These are phyloP conservation scores for Crenuchus spilurus DNA, from an alignment of 2,797 vertebrate genomes.

Conservation along the genomic window DNA sequence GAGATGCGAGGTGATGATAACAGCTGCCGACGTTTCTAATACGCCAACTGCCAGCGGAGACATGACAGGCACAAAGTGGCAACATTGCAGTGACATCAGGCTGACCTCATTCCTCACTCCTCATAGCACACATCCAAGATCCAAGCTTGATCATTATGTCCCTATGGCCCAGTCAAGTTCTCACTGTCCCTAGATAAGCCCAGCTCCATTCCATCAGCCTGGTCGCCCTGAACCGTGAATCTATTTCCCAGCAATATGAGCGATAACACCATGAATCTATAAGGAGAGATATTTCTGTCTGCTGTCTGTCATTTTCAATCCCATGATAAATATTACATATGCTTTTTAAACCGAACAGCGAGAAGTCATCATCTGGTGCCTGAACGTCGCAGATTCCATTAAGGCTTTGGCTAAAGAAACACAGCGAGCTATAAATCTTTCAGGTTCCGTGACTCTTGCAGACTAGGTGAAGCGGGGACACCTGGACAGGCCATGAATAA, in stretches of 20 bases:
- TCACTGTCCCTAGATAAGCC: constrained; percentile 39
- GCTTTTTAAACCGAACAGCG: constrained; percentile 55
- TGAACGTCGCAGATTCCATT: constrained; percentile 69
- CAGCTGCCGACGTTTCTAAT: constrained; percentile 56
- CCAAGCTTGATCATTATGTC: no score
- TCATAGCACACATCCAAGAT: background rate
- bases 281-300: constrained; percentile 66
- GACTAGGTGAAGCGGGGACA: constrained; percentile 52
- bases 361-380: constrained; percentile 57
- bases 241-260: constrained; percentile 14
- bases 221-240: constrained; percentile 4
- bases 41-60: constrained; percentile 18
- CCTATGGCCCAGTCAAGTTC: background rate
- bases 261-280: constrained; percentile 63
- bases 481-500: constrained; percentile 54
- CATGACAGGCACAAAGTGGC: background rate
- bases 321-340: constrained; percentile 77
- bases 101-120: constrained; percentile 13
- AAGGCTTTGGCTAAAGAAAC: constrained; percentile 67
- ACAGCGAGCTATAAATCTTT: constrained; percentile 74
- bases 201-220: constrained; percentile 39
- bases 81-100: background rate
- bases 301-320: constrained; percentile 65
- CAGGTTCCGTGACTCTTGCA: constrained; percentile 52
- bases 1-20: constrained; percentile 55